These are phyloP conservation scores for Homarus americanus DNA, from an alignment of 1,140 invertebrate genomes.

Conservation along the genomic window DNA sequence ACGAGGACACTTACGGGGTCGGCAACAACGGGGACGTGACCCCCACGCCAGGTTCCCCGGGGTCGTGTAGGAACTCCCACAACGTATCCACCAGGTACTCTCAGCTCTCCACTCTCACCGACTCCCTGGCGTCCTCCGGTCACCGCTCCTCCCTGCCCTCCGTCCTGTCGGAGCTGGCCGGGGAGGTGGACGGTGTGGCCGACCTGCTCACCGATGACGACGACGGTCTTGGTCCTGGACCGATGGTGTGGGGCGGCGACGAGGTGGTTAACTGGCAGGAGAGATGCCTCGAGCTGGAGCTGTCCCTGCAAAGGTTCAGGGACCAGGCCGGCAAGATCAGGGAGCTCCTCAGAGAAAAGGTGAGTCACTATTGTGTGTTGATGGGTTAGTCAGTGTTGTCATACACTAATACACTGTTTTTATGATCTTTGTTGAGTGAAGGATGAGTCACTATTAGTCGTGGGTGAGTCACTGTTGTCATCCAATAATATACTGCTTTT, in stretches of 20 bases:
- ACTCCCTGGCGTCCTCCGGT: conserved; percentile 59
- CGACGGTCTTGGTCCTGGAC: conserved; percentile 42
- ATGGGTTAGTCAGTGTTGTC: too few relatives aligned
- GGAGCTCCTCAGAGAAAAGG: conserved; percentile 92
- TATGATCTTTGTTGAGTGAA: too few relatives aligned
- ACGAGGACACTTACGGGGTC: conserved; percentile 51
- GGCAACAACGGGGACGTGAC: conserved; percentile 67
- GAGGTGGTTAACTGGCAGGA: conserved; percentile 85
- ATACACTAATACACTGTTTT: too few relatives aligned
- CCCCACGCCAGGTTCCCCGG: conserved; percentile 79
- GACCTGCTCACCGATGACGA: conserved; percentile 63
- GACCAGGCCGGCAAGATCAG: conserved; percentile 90
- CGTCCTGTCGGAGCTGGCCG: conserved; percentile 80
- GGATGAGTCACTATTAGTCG: too few relatives aligned
- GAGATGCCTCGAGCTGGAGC: conserved; percentile 88
- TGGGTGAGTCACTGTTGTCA: too few relatives aligned
- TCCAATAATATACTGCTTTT: too few relatives aligned
- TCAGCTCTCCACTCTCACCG: conserved; percentile 77
- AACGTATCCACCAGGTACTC: conserved; percentile 57
- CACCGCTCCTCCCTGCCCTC: conserved; percentile 78
- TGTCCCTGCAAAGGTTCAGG: conserved; percentile 88
- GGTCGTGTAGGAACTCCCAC: conserved; percentile 82
- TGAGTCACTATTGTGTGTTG: too few relatives aligned
- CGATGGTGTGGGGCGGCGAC: conserved; percentile 68
- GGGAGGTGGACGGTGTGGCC: conserved; percentile 61